Conservation (phyloP, 2,797 vertebrate species). For the Echiichthys vipera region DNA sequence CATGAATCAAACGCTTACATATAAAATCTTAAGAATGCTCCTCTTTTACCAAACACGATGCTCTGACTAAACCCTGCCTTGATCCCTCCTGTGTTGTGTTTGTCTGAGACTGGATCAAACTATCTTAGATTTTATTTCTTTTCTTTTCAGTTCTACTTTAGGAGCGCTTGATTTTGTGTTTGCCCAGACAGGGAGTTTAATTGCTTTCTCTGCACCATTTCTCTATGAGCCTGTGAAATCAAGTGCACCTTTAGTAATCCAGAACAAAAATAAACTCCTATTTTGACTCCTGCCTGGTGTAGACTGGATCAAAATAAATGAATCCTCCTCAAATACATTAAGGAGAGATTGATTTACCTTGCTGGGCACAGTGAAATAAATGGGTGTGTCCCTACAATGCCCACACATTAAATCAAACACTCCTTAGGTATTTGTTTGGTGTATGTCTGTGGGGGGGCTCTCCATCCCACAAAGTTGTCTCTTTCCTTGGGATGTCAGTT, state of each 20-base stretch:
- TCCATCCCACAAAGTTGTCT: slow-evolving; percentile 72
- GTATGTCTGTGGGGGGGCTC: slow-evolving; percentile 72
- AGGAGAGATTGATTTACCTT: slow-evolving; percentile 76
- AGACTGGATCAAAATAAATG: slow-evolving; percentile 80
- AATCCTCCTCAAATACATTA: slow-evolving; percentile 76
- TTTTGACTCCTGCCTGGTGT: slow-evolving; percentile 80
- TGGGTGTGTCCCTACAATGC: slow-evolving; percentile 27
- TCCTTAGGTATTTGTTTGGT: slow-evolving; percentile 78
- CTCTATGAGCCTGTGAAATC: slow-evolving; percentile 66
- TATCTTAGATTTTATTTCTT: slow-evolving; percentile 45
- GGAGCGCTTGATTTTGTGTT: slow-evolving; percentile 78
- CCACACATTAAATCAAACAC: slow-evolving; percentile 73
- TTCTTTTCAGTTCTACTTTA: slow-evolving; percentile 75
- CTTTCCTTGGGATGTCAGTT: slow-evolving; percentile 54
- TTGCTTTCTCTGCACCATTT: slow-evolving; percentile 65
- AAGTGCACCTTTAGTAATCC: slow-evolving; percentile 76
- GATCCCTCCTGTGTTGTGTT: slow-evolving; percentile 76
- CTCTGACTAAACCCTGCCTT: slow-evolving; percentile 75
- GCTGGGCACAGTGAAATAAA: slow-evolving; percentile 48
- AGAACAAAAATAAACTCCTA: slow-evolving; percentile 62
- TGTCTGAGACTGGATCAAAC: slow-evolving; percentile 70
- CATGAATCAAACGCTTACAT: slow-evolving; percentile 69
- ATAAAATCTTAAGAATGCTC: slow-evolving; percentile 54
- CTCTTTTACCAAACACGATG: slow-evolving; percentile 57
- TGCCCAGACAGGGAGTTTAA: slow-evolving; percentile 55